Evolutionary conservation across 2,113 vertebrate genomes (phyloP).

Genomic region (Cebidichthys violaceus): DNA sequence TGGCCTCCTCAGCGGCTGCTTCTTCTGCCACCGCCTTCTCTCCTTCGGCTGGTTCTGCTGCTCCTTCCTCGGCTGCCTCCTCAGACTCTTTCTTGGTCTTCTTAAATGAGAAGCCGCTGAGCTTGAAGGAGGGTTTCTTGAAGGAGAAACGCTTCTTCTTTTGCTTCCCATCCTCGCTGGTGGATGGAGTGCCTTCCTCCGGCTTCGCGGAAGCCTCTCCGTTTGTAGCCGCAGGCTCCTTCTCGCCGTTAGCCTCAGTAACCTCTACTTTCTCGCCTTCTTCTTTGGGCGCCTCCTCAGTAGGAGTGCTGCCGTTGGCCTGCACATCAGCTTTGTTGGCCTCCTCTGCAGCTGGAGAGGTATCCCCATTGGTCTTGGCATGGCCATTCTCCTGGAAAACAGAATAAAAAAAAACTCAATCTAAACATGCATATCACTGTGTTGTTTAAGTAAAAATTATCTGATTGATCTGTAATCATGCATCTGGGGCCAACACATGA

Average conservation of each 20-base stretch:
- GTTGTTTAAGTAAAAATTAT: not conserved
- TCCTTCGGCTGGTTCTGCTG: conserved; percentile 68
- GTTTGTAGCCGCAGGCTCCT: conserved; percentile 85
- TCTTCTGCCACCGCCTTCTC: conserved; percentile 72
- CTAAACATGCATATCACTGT: not conserved
- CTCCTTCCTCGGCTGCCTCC: conserved; percentile 82
- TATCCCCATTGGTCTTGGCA: conserved; percentile 87
- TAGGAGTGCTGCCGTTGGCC: conserved; percentile 89
- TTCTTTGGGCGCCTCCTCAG: conserved; percentile 86
- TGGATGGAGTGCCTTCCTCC: conserved; percentile 81
- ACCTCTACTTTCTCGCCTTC: conserved; percentile 73
- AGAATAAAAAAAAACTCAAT: not conserved
- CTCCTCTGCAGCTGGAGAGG: conserved; percentile 87
- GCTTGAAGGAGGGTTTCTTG: conserved; percentile 94
- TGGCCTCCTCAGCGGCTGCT: conserved; percentile 66
- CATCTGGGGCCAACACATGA: not conserved
- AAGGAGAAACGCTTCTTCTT: conserved; percentile 98
- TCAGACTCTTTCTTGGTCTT: conserved; percentile 93
- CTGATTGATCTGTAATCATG: not conserved
- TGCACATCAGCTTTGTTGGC: conserved; percentile 87
- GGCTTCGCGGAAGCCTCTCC: conserved; percentile 82
- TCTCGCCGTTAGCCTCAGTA: conserved; percentile 78
- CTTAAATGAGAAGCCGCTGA: conserved; percentile 88
- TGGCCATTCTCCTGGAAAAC: conserved; percentile 89
- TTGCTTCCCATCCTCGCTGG: conserved; percentile 91